Conservation (phyloP, 2,797 vertebrate species). For the Pipistrellus kuhlii region DNA sequence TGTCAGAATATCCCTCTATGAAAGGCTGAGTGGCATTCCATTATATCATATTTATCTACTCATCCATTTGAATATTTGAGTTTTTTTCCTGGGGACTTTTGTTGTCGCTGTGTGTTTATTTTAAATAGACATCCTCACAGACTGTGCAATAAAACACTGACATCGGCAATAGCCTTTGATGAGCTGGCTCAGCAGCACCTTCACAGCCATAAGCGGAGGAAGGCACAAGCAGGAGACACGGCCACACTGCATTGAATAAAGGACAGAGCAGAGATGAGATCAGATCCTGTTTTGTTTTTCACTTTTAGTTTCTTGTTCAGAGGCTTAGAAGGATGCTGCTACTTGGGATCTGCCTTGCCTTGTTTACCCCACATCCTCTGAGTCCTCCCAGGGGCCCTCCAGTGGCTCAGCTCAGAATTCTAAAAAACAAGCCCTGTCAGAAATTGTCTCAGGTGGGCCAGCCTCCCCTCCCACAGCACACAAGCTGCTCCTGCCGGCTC, state of each 20-base stretch:
- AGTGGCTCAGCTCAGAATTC: not conserved
- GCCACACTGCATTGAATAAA: not conserved
- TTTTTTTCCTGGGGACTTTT: not conserved
- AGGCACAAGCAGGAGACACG: not conserved
- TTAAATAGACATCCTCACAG: conserved; percentile 6
- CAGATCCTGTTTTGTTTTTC: not conserved
- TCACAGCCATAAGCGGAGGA: not conserved
- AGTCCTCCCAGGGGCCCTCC: not conserved
- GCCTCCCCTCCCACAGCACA: too few relatives aligned
- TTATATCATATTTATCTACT: not conserved
- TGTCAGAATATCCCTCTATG: not conserved
- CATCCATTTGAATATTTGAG: not conserved
- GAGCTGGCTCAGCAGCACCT: not conserved
- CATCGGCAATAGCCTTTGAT: not conserved
- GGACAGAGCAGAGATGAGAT: not conserved
- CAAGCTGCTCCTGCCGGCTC: too few relatives aligned
- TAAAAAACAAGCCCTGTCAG: not conserved
- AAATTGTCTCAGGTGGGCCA: too few relatives aligned
- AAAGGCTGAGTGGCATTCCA: not conserved
- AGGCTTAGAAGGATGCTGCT: not conserved
- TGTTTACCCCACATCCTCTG: not conserved
- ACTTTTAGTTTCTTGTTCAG: not conserved
- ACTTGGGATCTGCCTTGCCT: not conserved
- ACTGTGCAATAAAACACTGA: not conserved
- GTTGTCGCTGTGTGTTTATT: not conserved